Base-by-base conservation (phyloP, 2,797 vertebrate genomes). In the Rhynchonycteris naso region DNA sequence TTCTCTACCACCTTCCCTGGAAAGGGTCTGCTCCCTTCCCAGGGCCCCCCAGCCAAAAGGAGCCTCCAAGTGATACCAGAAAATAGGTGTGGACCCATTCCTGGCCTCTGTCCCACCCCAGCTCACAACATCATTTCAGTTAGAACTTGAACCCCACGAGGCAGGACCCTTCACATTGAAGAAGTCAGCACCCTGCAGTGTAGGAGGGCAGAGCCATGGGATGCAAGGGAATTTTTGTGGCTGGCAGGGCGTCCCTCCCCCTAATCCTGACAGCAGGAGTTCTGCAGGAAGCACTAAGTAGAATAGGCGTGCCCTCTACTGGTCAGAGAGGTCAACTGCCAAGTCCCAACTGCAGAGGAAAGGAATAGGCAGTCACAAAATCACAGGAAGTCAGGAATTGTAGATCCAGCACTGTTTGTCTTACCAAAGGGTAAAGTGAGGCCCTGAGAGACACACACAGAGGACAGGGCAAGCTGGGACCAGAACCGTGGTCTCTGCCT, bases 291-390 rank as follows among this genome's bases (percentile, higher is more conserved):
- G 19, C 91, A 16, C 47, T 9, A 21, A 43, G 59, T 24, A 16
- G 69, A 15, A 58, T 68, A 22, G 12, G 7, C 18, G 84, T 38
- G 95, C 97, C 96, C 96, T 94, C 96, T 97, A 83, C 90, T 80
- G 96, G 94, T 9, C 78, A 74, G 16, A 90, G 66, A 61, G 63
- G 81, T 56, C 69, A 93, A 52, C 11, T 4, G 6, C 33, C 69
- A 59, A 19, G 35, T 63, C 24, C 61, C 86, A 52, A 2, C 22
- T 2, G 50, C 78, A 13, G 43, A 38, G 28, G 22, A 15, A 58
- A 68, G 18, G 52, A 4, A 14, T 0, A 15, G 10, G 18, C 5
- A 18, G 28, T 38, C 38, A 9, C 47, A 30, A 22, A 54, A n/a
- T 5, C 16, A 47, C 10, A 33, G 78, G 14, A 58, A 69, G 33